A percentile compares a stretch with the other conserved stretches of the same genome.
Evolutionary conservation across 2,113 vertebrate species (phyloP).

Genomic region (Pterocles orientalis): DNA sequence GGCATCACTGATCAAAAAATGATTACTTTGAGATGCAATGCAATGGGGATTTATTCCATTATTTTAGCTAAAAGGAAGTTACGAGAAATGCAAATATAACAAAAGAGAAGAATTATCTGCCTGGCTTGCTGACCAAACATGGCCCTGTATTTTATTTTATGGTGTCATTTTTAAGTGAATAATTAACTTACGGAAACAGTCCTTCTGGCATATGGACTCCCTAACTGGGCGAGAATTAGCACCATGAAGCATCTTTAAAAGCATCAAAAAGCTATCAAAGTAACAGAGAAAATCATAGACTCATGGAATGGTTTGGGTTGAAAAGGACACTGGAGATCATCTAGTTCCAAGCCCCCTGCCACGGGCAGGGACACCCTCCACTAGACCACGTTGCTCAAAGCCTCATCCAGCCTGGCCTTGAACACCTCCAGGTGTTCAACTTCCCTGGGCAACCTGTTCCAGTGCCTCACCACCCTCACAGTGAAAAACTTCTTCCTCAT

Average conservation of each 20-base stretch:
- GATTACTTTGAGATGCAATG: not conserved
- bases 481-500: too few relatives aligned
- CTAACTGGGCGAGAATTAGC: not conserved
- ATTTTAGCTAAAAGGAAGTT: not conserved
- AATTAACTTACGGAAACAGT: not conserved
- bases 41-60: not conserved
- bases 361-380: too few relatives aligned
- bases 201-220: not conserved
- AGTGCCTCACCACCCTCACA: too few relatives aligned
- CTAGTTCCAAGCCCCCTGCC: too few relatives aligned
- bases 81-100: not conserved
- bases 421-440: too few relatives aligned
- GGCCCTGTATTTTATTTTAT: not conserved
- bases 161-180: not conserved
- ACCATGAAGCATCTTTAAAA: not conserved
- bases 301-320: too few relatives aligned
- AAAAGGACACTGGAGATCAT: too few relatives aligned
- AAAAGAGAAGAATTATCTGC: not conserved
- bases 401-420: too few relatives aligned
- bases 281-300: not conserved
- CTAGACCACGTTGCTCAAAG: too few relatives aligned
- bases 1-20: not conserved
- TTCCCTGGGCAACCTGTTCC: too few relatives aligned
- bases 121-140: not conserved
- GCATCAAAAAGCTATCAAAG: not conserved